Conservation (phyloP, 2,113 vertebrate species). For the Equus quagga region DNA sequence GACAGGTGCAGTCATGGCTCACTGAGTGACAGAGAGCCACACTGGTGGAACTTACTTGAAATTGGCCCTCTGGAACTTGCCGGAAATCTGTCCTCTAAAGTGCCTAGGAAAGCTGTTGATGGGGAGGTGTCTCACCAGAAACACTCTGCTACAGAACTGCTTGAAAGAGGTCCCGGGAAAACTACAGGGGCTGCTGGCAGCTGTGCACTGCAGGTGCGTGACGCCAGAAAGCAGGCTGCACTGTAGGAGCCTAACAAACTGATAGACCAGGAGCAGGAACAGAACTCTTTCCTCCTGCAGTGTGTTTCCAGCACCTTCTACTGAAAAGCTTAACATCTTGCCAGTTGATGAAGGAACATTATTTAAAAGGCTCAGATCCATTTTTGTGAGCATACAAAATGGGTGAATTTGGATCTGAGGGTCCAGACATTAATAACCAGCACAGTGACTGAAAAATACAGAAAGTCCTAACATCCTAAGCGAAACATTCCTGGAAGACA, state of each 20-base stretch:
- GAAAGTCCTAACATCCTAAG: not conserved
- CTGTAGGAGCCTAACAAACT: too few relatives aligned
- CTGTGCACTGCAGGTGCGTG: not conserved
- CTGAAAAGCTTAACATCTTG: not conserved
- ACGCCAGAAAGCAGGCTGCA: too few relatives aligned
- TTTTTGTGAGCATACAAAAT: not conserved
- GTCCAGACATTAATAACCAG: too few relatives aligned
- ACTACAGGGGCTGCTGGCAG: rapidly evolving
- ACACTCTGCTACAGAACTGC: not conserved
- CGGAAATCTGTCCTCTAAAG: not conserved
- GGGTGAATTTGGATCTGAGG: not conserved
- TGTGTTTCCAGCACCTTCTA: not conserved
- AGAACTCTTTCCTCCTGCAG: not conserved
- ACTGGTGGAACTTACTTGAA: not conserved
- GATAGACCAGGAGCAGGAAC: too few relatives aligned
- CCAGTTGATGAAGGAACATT: not conserved
- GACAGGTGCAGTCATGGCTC: not conserved
- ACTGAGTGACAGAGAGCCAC: not conserved
- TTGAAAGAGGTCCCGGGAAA: not conserved
- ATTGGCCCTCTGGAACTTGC: not conserved
- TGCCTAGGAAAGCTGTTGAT: not conserved
- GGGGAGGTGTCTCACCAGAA: not conserved
- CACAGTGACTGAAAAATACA: not conserved
- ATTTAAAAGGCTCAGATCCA: not conserved
- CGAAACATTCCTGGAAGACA: not conserved